Percentiles rank a stretch among this genome's conserved stretches.
Evolutionary conservation across 2,888 invertebrate genomes (phyloP).

Genomic region (Aricia artaxerxes): DNA sequence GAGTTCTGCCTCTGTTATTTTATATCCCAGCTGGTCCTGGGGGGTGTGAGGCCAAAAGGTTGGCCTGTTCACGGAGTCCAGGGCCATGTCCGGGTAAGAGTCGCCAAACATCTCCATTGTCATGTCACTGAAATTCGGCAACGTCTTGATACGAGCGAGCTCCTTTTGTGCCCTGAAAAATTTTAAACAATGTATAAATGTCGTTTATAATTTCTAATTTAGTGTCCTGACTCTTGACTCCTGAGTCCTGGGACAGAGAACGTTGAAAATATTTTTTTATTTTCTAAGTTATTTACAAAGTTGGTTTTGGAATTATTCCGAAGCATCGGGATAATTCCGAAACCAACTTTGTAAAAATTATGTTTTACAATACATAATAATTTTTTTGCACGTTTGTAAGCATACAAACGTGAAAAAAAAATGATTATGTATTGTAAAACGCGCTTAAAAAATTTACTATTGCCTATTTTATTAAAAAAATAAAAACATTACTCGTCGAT

Average conservation of each 20-base stretch:
- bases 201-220: neutral
- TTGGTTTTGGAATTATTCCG: too few relatives aligned
- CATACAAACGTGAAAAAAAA: too few relatives aligned
- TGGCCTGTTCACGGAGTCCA: constrained; percentile 60
- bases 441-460: neutral
- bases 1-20: constrained; percentile 46
- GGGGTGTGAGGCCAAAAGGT: constrained; percentile 67
- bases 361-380: too few relatives aligned
- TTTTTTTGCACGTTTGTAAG: too few relatives aligned
- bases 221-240: neutral
- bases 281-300: too few relatives aligned
- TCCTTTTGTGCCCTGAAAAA: constrained; percentile 51
- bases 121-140: constrained; percentile 63
- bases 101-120: constrained; percentile 64
- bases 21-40: constrained; percentile 63
- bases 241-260: neutral
- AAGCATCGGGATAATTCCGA: too few relatives aligned
- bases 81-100: constrained; percentile 52
- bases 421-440: neutral
- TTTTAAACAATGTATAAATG: neutral
- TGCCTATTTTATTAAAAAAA: neutral
- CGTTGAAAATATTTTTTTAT: too few relatives aligned
- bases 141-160: constrained; percentile 52
- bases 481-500: constrained; percentile 51
- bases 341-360: too few relatives aligned